These are phyloP conservation scores for Drosophila quasianomalipes DNA, from an alignment of 2,888 invertebrate genomes.

Conservation along the genomic window DNA sequence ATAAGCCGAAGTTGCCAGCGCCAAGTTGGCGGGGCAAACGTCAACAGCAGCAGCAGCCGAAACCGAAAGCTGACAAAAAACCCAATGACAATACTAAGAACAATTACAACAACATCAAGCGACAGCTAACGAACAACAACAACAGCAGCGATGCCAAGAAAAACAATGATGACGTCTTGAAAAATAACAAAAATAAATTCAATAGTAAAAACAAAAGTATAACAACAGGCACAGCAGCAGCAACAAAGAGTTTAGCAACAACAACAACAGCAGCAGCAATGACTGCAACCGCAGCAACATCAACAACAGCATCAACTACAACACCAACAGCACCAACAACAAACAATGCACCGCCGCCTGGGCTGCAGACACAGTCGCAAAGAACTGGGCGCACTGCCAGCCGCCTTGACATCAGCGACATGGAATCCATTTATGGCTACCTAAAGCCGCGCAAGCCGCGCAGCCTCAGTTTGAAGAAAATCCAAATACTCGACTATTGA, in stretches of 20 bases:
- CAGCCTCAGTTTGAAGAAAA: slow-evolving; percentile 84
- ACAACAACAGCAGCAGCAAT: slow-evolving; percentile 32
- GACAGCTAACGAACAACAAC: slow-evolving; percentile 68
- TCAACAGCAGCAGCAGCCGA: slow-evolving; percentile 42
- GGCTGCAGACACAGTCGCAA: slow-evolving; percentile 41
- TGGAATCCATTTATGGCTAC: slow-evolving; percentile 86
- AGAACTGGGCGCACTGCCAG: slow-evolving; percentile 78
- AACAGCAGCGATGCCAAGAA: slow-evolving; percentile 47
- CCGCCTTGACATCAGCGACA: slow-evolving; percentile 84
- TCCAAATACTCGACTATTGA: slow-evolving; percentile 84
- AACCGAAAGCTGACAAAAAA: slow-evolving; percentile 70
- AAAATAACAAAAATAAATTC: slow-evolving; percentile 70
- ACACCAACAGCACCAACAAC: slow-evolving; percentile 32
- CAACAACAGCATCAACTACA: slow-evolving; percentile 36
- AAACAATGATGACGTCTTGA: slow-evolving; percentile 69
- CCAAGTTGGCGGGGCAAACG: slow-evolving; percentile 78
- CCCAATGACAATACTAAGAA: slow-evolving; percentile 70
- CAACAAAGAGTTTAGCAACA: slow-evolving; percentile 45
- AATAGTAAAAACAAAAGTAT: slow-evolving; percentile 73
- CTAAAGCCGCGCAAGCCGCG: slow-evolving; percentile 85
- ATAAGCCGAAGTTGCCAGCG: slow-evolving; percentile 73
- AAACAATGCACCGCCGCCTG: slow-evolving; percentile 60
- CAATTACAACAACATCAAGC: slow-evolving; percentile 55
- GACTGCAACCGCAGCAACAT: slow-evolving; percentile 13
- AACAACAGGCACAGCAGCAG: slow-evolving; percentile 56